Evolutionary conservation across 30 jellyfish, hydroid and myxozoan genomes (phyloP).

Genomic region (Aurelia aurita complex sp. Pacific): DNA sequence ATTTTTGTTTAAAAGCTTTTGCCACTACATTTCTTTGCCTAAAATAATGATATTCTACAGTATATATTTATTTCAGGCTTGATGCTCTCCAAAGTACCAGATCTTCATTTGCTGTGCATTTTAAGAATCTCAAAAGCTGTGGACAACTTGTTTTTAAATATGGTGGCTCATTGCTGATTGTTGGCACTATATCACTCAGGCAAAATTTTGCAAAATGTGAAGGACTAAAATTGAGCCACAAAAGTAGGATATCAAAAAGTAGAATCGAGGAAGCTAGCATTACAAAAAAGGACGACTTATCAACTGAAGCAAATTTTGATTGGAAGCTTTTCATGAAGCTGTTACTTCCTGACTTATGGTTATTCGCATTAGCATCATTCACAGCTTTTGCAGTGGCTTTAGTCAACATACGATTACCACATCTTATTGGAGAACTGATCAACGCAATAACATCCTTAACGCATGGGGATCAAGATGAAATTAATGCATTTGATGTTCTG

Average conservation of each 20-base stretch:
- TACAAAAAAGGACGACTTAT: background rate
- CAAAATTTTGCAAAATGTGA: slow-evolving; percentile 72
- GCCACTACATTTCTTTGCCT: too few species aligned
- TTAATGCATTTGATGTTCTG: slow-evolving; percentile 51
- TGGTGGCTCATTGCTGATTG: slow-evolving; percentile 16
- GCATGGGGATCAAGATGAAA: slow-evolving; percentile 2
- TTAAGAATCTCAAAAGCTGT: background rate
- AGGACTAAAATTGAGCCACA: slow-evolving; percentile 77
- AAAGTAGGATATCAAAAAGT: slow-evolving; percentile 38
- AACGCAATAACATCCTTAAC: slow-evolving; percentile 78
- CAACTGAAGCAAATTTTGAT: slow-evolving; percentile 48
- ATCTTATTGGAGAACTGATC: slow-evolving; percentile 88
- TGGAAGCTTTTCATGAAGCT: slow-evolving; percentile 77
- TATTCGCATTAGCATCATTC: slow-evolving; percentile 78
- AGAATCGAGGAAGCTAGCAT: background rate
- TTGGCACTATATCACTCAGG: slow-evolving; percentile 7
- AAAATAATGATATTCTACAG: too few species aligned
- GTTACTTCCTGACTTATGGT: slow-evolving; percentile 79
- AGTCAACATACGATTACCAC: slow-evolving; percentile 83
- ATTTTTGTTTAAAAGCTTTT: too few species aligned
- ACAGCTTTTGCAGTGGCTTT: slow-evolving; percentile 96
- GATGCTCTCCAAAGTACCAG: too few species aligned
- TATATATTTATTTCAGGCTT: too few species aligned
- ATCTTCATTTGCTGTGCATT: too few species aligned
- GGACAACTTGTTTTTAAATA: slow-evolving; percentile 2